phyloP scores from a whole-genome alignment of 2,113 vertebrate species.

The Petrocephalus microphthalmus region DNA sequence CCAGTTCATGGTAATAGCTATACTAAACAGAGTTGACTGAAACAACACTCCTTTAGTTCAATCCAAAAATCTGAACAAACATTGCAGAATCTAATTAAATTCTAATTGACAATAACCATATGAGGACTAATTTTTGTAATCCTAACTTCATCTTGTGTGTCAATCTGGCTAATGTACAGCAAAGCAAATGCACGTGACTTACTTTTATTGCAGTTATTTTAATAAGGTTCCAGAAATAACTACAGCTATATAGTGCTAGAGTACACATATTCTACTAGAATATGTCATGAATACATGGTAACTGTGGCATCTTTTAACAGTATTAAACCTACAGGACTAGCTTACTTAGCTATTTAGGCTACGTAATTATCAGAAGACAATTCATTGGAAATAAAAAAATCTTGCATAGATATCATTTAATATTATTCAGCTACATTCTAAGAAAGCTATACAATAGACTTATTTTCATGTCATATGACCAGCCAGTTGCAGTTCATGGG shows the following conservation, averaged over 20 bases:
- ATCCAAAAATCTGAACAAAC: conserved; percentile 22
- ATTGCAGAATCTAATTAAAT: conserved; percentile 37
- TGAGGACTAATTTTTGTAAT: background rate
- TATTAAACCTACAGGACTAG: background rate
- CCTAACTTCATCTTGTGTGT: conserved; percentile 23
- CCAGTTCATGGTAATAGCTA: background rate
- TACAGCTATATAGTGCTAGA: background rate
- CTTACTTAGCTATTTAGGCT: background rate
- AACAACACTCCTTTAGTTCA: conserved; percentile 20
- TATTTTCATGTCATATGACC: background rate
- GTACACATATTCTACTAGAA: no score
- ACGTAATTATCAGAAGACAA: background rate
- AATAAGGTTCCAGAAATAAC: conserved; percentile 22
- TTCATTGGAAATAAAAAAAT: background rate
- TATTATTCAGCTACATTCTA: background rate
- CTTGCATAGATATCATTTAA: background rate
- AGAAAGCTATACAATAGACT: background rate
- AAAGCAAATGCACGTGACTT: conserved; percentile 29
- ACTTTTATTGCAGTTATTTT: conserved; percentile 33
- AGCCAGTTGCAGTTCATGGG: background rate
- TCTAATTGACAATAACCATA: conserved; percentile 32
- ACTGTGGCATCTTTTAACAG: background rate
- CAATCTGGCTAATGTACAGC: background rate
- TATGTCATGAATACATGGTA: background rate
- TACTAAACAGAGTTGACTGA: background rate